Evolutionary conservation across 1,140 invertebrate species (phyloP), one percentile per base, ranked within the genome.

Genomic region (Euschistus heros): DNA sequence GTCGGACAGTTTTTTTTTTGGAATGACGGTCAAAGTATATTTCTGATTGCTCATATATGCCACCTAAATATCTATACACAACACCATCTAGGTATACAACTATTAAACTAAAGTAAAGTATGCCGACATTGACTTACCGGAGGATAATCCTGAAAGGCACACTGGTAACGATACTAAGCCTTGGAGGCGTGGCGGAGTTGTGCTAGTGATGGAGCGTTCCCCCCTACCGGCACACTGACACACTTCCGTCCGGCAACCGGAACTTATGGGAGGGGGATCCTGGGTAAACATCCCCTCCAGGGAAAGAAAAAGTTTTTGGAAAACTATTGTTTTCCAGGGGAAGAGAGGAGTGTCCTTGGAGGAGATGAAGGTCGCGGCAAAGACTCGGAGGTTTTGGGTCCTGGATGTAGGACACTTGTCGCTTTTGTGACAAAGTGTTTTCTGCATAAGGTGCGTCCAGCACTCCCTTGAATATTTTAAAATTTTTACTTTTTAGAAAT

Each of bases 151-250:
- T n/a, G 47, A 50, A 50, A 50, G 47, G 17, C 5, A 50, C 47
- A 50, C 47, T 50, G 47, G 5, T 18, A 50, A 37, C 6, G 33
- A 37, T 37, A 37, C 33, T 37, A 37, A 1, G 33, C 33, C 33
- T 2, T 10, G 33, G 33, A 50, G 47, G 22, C n/a, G 47, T 20
- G 47, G 47, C n/a, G 47, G n/a, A 6, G 47, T 8, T 50, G 14
- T 37, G 33, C 33, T 37, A 37, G 33, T 6, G 33, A 10, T 37
- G 6, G 5, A 6, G 33, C 13, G 33, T 37, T 50, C 47, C 47
- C 47, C 47, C 5, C 47, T 50, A 22, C n/a, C 47, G 47, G 54
- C 54, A 57, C 54, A 57, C 54, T 57, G 54, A 57, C 54, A 57
- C 54, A 57, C 54, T 24, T 57, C 24, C 54, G 47, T 50, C 54